Conservation (phyloP, 2,113 vertebrate genomes). For the Pontoporia blainvillei region DNA sequence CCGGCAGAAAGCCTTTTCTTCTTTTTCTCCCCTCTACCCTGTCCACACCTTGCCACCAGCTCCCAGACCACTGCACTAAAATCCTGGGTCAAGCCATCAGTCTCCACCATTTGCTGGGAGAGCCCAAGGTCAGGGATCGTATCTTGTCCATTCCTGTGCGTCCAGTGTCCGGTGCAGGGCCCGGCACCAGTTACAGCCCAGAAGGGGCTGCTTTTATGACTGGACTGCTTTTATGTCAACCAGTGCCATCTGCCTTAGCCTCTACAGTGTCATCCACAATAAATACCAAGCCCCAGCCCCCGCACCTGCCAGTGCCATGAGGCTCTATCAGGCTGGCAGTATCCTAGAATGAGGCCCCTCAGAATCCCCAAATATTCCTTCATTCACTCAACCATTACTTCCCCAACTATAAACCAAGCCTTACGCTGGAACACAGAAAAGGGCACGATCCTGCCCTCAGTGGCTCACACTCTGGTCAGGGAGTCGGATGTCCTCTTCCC, state of each 20-base stretch:
- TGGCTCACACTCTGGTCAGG: background rate
- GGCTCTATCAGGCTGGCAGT: background rate
- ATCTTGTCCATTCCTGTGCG: background rate
- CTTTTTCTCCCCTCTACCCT: background rate
- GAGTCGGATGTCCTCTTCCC: too few species aligned
- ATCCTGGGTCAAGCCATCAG: background rate
- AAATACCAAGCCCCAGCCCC: background rate
- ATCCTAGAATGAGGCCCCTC: background rate
- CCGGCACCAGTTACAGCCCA: background rate
- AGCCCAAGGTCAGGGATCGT: rapidly evolving
- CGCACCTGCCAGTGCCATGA: too few species aligned
- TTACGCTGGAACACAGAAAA: background rate
- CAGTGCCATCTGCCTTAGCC: background rate
- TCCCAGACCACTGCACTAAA: background rate
- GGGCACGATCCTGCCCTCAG: background rate
- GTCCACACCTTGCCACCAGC: rapidly evolving
- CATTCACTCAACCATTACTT: background rate
- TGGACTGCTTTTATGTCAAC: background rate
- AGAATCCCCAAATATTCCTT: background rate
- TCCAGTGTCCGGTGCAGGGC: background rate
- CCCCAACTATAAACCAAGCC: background rate
- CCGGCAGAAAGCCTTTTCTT: background rate
- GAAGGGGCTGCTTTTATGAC: background rate
- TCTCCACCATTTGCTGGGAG: background rate
- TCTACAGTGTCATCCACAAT: background rate